Evolutionary conservation across 1,140 invertebrate species (phyloP), one percentile per base, ranked within the genome.

Genomic region (Acromyrmex charruanus): DNA sequence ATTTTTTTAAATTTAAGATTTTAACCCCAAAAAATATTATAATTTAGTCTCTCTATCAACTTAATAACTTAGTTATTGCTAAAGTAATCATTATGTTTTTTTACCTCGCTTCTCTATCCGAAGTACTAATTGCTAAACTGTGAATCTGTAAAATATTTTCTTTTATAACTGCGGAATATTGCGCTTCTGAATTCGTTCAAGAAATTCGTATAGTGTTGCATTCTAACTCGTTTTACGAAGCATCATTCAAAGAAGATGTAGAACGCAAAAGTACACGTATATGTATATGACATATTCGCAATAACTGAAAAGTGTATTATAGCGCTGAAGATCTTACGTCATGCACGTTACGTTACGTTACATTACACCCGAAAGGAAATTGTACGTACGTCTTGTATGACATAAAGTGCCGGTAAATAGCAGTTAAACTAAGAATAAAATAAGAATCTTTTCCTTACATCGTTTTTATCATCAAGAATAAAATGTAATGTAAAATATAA

Each of bases 271-370:
- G 39, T 35, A 61, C n/a, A 84, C n/a, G 68, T 51, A 21, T 6
- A 59, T 25, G 18, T 59, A 49, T 25, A 61, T 44, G 72, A 59
- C 18, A 82, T 82, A 82, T 74, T 63, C 39, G 80, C 69, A 49
- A 84, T 74, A 84, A 74, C 80, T 81, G 68, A 74, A 82, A 84
- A 84, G 69, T 84, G 25, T 51, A 82, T 75, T 84, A 74, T 61
- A 28, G n/a, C 14, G 39, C 3, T 61, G 80, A 51, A 75, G 69
- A 84, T 75, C 63, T 84, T 61, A 84, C 69, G 55, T 84, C 68
- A 25, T 61, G 39, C n/a, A 61, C 35, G 53, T 84, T 74, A 84
- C 21, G 21, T 21, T 21, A 25, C 69, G 39, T 84, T 4, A 75
- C 71, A 75, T 84, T 74, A 84, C 35, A 74, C 55, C 2, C 55